A percentile compares a stretch with the other conserved stretches of the same genome.
Conservation (phyloP, 2,888 invertebrate species). For the Standfussiana lucernea region DNA sequence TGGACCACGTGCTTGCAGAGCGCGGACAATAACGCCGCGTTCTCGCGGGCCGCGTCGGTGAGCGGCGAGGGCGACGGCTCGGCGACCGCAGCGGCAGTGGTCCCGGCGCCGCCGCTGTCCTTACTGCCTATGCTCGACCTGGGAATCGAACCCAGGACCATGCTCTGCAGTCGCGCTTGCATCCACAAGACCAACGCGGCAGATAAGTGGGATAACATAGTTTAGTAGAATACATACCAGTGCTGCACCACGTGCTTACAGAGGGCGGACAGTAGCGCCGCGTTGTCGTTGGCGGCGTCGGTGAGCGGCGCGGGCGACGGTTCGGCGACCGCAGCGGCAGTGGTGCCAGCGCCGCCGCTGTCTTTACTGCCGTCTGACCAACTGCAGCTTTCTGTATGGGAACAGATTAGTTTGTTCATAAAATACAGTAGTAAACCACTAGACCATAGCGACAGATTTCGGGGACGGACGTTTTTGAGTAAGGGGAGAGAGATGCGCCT, state of each 20-base stretch:
- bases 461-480: neutral
- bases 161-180: neutral
- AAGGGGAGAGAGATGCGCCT: neutral
- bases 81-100: slow-evolving; percentile 52
- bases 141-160: slow-evolving; percentile 7
- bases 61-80: slow-evolving; percentile 67
- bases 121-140: slow-evolving; percentile 72
- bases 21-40: slow-evolving; percentile 82
- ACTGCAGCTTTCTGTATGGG: slow-evolving; percentile 79
- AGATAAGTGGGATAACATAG: neutral
- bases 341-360: slow-evolving; percentile 68
- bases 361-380: slow-evolving; percentile 87
- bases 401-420: neutral
- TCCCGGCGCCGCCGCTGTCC: slow-evolving; percentile 75
- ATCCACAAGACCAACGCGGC: neutral
- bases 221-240: slow-evolving; percentile 65
- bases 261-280: slow-evolving; percentile 81
- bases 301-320: slow-evolving; percentile 66
- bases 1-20: slow-evolving; percentile 86
- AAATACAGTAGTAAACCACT: neutral
- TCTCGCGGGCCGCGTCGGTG: slow-evolving; percentile 80
- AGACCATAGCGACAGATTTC: neutral
- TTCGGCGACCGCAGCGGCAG: slow-evolving; percentile 59
- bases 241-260: slow-evolving; percentile 87
- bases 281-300: slow-evolving; percentile 83